Base-by-base conservation (phyloP, 2,113 vertebrate species). In the Regulus satrapa region DNA sequence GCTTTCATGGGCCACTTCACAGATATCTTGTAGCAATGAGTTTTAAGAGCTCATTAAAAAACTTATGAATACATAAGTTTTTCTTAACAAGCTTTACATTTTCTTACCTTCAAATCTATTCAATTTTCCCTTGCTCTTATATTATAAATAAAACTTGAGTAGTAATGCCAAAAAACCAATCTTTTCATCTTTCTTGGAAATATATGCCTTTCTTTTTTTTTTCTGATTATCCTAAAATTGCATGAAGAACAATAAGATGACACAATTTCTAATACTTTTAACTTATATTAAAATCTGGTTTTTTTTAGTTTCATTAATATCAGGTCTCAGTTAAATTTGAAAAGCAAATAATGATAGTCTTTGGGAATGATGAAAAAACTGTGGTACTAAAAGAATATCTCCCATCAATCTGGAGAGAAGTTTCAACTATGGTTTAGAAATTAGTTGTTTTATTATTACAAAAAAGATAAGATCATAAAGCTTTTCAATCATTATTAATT, bases 401-500 rank as follows among this genome's bases (percentile, higher is more conserved):
- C 81, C 21, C 25, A 61, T 38, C 54, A 80, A 58, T 59, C 55
- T 12, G 23, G 17, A 74, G 10, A 36, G 31, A 92, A 40, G 8
- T 2, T 56, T 68, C 67, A 46, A 2, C 3, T 88, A 45, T 69
- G 93, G 26, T 85, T 80, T 89, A 83, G 26, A 93, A 88, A 88
- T 49, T 20, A 56, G 31, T 73, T 74, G 8, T 74, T 28, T 12
- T 73, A 28, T 92, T 81, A 85, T 25, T 85, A n/a, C 21, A 3
- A 48, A 80, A 86, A 58, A 58, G 40, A 89, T 73, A 85, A 73
- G 46, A 81, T 26, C 18, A 89, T 45, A 86, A 86, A 62, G 13
- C 5, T 12, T 61, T 92, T 95, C 31, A 64, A 52, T 95, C 62
- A 74, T 74, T 89, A 79, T 82, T 94, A 88, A 91, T 95, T 92